Evolutionary conservation across 1,140 invertebrate genomes (phyloP).

Genomic region (Acromyrmex charruanus): DNA sequence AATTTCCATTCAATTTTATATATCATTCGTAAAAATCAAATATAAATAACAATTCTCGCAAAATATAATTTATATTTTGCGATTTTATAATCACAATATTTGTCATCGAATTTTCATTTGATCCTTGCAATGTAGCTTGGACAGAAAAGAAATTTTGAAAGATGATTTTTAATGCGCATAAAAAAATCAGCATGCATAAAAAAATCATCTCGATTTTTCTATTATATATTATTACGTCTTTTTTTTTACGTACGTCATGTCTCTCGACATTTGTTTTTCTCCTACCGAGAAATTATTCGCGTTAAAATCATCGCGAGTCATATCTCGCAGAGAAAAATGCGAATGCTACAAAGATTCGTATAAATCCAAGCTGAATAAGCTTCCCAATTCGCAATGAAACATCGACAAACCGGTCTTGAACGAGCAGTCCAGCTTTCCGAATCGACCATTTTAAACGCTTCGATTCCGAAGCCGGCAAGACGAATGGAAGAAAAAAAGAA

Average conservation of each 20-base stretch:
- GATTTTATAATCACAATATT: not conserved
- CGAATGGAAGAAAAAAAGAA: not conserved
- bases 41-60: not conserved
- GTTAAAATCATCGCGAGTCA: not conserved
- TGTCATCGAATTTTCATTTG: not conserved
- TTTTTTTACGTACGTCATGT: not conserved
- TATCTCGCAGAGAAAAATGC: not conserved
- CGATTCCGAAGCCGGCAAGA: not conserved
- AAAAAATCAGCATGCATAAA: no score
- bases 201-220: no score
- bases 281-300: not conserved
- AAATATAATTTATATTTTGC: not conserved
- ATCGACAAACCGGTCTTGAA: not conserved
- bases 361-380: not conserved
- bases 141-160: not conserved
- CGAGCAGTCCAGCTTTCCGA: not conserved
- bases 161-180: not conserved
- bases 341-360: not conserved
- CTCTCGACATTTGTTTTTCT: not conserved
- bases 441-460: slow-evolving; percentile 69
- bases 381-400: not conserved
- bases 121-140: not conserved
- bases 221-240: not conserved
- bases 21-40: not conserved
- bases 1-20: not conserved